Conservation (phyloP, 1,140 invertebrate genomes). For the Cotesia vestalis region DNA sequence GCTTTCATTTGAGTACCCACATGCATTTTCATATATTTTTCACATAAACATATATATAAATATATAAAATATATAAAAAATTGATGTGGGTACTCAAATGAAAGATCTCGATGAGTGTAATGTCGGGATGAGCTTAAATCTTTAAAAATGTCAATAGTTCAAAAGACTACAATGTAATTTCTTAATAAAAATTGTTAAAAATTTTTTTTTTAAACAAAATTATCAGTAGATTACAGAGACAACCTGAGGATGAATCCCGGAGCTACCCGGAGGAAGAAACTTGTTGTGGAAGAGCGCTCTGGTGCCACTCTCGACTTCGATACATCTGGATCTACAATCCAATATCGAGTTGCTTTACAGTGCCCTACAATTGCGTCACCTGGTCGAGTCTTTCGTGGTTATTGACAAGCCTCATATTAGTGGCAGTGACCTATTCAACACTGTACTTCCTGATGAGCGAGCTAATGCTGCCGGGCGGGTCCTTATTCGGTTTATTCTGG, state of each 20-base stretch:
- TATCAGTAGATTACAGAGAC: constrained; percentile 25
- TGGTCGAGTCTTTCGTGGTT: constrained; percentile 50
- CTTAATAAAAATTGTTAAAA: too few relatives aligned
- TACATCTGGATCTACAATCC: constrained; percentile 47
- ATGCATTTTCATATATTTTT: too few relatives aligned
- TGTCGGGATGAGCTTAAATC: too few relatives aligned
- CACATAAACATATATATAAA: too few relatives aligned
- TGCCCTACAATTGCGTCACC: constrained; percentile 34
- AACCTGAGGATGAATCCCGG: constrained; percentile 4
- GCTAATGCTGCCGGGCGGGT: constrained; percentile 49
- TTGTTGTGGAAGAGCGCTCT: constrained; percentile 52
- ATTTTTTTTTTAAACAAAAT: too few relatives aligned
- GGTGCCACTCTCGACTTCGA: constrained; percentile 46
- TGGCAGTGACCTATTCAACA: constrained; percentile 42
- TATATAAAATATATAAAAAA: too few relatives aligned
- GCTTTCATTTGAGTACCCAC: too few relatives aligned
- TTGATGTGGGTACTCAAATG: too few relatives aligned
- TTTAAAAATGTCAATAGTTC: too few relatives aligned
- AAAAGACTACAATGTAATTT: too few relatives aligned
- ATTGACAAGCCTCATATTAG: constrained; percentile 35
- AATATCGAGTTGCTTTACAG: constrained; percentile 35
- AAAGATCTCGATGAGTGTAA: too few relatives aligned
- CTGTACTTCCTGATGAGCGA: constrained; percentile 53
- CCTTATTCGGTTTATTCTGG: constrained; percentile 49
- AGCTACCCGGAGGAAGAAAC: constrained; percentile 39